phyloP scores from a whole-genome alignment of 2,888 invertebrate species.

The Platerodrilus igneus region DNA sequence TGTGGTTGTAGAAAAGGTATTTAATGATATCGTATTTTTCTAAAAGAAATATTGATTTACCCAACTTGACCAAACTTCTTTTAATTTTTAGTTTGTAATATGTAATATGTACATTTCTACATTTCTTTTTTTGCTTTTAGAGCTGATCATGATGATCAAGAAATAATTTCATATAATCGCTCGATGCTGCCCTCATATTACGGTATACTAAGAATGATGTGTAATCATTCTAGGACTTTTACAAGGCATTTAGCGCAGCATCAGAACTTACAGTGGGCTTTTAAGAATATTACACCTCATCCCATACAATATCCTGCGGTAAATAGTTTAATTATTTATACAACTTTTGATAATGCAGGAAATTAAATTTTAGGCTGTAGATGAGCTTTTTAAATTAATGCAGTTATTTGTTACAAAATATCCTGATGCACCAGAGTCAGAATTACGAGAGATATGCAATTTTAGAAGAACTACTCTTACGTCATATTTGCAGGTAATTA shows the following conservation, averaged over 20 bases:
- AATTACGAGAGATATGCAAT: conserved; percentile 75
- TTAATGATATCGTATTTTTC: no score
- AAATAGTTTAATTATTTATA: conserved; percentile 30
- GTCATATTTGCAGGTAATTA: conserved; percentile 76
- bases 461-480: conserved; percentile 82
- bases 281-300: conserved; percentile 94
- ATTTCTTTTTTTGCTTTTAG: no score
- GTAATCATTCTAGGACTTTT: conserved; percentile 81
- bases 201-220: conserved; percentile 83
- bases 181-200: conserved; percentile 92
- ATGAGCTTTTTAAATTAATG: conserved; percentile 87
- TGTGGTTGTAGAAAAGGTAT: no score
- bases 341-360: neutral
- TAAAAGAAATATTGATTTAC: no score
- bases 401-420: conserved; percentile 82
- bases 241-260: conserved; percentile 84
- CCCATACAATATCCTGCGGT: conserved; percentile 85
- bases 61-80: no score
- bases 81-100: conserved; percentile 14
- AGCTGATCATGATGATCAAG: conserved; percentile 94
- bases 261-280: conserved; percentile 95
- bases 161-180: conserved; percentile 89
- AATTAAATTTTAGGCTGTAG: conserved; percentile 64
- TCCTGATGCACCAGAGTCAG: conserved; percentile 70
- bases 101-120: no score